A percentile compares a stretch with the other conserved stretches of the same genome.
Evolutionary conservation across 2,888 invertebrate species (phyloP).

Genomic region (Anodontia alba): DNA sequence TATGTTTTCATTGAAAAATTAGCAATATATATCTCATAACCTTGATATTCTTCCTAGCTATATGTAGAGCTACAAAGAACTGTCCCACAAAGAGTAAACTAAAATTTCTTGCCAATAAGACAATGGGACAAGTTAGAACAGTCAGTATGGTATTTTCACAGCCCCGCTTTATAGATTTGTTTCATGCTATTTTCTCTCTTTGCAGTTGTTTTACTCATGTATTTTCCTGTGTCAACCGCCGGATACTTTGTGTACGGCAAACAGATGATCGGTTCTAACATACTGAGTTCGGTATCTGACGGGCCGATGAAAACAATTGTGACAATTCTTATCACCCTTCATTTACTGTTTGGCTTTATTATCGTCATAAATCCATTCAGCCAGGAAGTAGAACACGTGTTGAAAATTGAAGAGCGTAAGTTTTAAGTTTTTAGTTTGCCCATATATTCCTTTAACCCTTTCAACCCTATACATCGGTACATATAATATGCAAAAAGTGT

Average conservation of each 20-base stretch:
- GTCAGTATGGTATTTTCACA: too few species aligned
- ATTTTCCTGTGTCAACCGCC: slow-evolving; percentile 89
- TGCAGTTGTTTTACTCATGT: slow-evolving; percentile 87
- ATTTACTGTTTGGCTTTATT: slow-evolving; percentile 89
- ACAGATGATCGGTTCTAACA: slow-evolving; percentile 89
- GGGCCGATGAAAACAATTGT: slow-evolving; percentile 87
- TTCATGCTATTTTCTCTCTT: neutral
- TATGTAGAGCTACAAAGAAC: too few species aligned
- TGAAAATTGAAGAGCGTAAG: slow-evolving; percentile 91
- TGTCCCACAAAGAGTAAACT: too few species aligned
- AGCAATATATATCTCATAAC: too few species aligned
- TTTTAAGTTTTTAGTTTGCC: too few species aligned
- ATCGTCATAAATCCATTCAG: slow-evolving; percentile 90
- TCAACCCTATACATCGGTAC: too few species aligned
- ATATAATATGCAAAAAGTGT: neutral
- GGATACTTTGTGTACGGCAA: slow-evolving; percentile 89
- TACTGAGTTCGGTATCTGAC: slow-evolving; percentile 89
- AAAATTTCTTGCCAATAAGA: too few species aligned
- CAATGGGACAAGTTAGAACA: too few species aligned
- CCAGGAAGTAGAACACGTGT: slow-evolving; percentile 92
- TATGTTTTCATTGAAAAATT: too few species aligned
- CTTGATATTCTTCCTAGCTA: too few species aligned
- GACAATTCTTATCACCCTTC: slow-evolving; percentile 88
- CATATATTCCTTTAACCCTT: too few species aligned
- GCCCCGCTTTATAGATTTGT: too few species aligned